Base-by-base conservation (phyloP, 2,113 vertebrate genomes). In the Hystrix cristata region DNA sequence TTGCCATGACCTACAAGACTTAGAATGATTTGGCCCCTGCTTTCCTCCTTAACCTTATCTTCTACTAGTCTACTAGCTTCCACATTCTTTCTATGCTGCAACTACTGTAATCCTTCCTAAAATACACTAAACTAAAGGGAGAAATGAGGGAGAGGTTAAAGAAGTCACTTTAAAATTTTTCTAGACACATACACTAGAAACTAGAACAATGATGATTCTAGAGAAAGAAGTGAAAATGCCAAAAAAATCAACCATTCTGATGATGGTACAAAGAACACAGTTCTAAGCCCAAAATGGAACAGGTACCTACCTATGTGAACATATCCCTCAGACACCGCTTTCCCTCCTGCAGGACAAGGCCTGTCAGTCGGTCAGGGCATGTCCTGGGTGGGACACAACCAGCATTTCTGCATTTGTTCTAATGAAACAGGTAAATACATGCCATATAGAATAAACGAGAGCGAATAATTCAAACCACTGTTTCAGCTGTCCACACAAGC, bases 81-180 rank as follows among this genome's bases (percentile, higher is more conserved):
- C 78, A 53, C 51, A 29, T 48, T 13, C 62, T 79, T 31, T 38
- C 51, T 60, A 7, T 25, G 15, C 57, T 48, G 25, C 23, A 92
- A 87, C 60, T 51, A 29, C 38, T 53, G 6, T 60, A 59, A 64
- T n/a, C 7, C 31, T 59, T 71, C 38, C 87, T 59, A 15, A 80
- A 69, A 74, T 71, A 94, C 14, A 59, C 31, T 25, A 82, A 78
- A 27, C 4, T 23, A 21, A 89, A 89, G 48, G 72, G 0, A 87
- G 46, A 87, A 83, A 87, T 3, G 3, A 79, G 25, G 25, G 31
- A 38, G 64, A 89, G 1, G 7, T 48, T 18, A 38, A 88, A 84
- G 65, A 94, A 89, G 64, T 71, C 13, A 93, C 57, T 93, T 34
- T 93, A 57, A 51, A 82, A 14, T 60, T 87, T 55, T 83, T 74